phyloP scores from a whole-genome alignment of 1,140 invertebrate species.

The Euura saliciscinereae region DNA sequence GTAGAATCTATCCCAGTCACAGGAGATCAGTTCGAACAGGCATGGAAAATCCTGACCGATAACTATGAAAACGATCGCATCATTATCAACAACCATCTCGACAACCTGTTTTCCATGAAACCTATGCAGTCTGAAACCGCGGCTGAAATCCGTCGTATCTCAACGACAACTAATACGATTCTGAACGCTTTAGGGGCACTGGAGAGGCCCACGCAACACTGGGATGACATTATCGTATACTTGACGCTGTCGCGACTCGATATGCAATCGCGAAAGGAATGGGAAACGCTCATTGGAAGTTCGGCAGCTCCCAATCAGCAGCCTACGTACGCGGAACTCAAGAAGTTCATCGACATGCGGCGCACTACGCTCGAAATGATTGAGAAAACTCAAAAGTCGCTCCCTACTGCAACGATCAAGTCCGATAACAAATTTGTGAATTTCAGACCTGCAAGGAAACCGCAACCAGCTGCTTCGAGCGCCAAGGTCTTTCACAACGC shows the following conservation, averaged over 20 bases:
- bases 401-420: too few species aligned
- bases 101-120: slow-evolving; percentile 25
- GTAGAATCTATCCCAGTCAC: slow-evolving; percentile 28
- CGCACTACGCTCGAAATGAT: too few species aligned
- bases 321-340: slow-evolving; percentile 10
- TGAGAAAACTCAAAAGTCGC: too few species aligned
- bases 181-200: slow-evolving; percentile 23
- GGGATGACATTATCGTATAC: slow-evolving; percentile 28
- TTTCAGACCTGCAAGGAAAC: too few species aligned
- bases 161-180: slow-evolving; percentile 27
- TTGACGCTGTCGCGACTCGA: slow-evolving; percentile 28
- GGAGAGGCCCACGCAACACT: slow-evolving; percentile 21
- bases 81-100: slow-evolving; percentile 30
- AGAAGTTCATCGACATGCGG: slow-evolving; percentile 27
- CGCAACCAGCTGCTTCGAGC: too few species aligned
- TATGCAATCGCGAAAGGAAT: slow-evolving; percentile 20
- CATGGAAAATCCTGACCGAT: slow-evolving; percentile 29
- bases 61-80: slow-evolving; percentile 27
- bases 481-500: background rate
- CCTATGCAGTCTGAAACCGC: slow-evolving; percentile 24
- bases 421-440: too few species aligned
- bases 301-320: background rate
- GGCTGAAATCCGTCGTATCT: slow-evolving; percentile 19
- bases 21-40: slow-evolving; percentile 27
- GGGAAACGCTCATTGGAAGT: too few species aligned